Percentiles rank a stretch among this genome's conserved stretches.
Conservation (phyloP, 2,888 invertebrate species). For the Craniophora ligustri region DNA sequence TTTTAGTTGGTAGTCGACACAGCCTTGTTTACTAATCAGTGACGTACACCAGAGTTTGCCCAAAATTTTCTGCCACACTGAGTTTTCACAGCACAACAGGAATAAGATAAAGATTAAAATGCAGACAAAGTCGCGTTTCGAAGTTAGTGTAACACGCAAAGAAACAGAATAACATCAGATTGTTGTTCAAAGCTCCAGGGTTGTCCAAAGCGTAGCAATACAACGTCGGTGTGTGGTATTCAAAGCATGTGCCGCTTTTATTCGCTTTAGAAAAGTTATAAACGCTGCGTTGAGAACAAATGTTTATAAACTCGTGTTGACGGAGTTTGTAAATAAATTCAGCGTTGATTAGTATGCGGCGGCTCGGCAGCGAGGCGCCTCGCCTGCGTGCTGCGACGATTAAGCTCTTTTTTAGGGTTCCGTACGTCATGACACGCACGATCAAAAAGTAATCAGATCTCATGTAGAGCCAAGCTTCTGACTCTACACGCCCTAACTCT, state of each 20-base stretch:
- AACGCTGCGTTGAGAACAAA: neutral
- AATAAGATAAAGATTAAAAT: too few species aligned
- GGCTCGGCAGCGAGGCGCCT: neutral
- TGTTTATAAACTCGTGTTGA: neutral
- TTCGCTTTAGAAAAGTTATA: conserved; percentile 18
- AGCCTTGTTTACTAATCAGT: too few species aligned
- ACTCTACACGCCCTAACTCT: too few species aligned
- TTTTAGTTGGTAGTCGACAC: too few species aligned
- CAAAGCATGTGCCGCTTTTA: conserved; percentile 17
- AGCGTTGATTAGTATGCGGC: conserved; percentile 27
- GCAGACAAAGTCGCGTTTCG: neutral
- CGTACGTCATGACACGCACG: too few species aligned
- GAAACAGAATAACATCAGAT: conserved; percentile 4
- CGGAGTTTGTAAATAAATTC: conserved; percentile 3
- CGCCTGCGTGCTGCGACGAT: too few species aligned
- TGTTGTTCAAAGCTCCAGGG: neutral
- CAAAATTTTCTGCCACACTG: too few species aligned
- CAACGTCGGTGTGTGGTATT: conserved; percentile 2
- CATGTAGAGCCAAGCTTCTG: too few species aligned
- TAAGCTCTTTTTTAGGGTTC: too few species aligned
- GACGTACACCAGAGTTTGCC: too few species aligned
- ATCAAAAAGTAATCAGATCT: too few species aligned
- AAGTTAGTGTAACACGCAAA: neutral
- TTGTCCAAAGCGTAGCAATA: neutral
- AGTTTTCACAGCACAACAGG: too few species aligned